Evolutionary conservation across 2,888 invertebrate species (phyloP).

Genomic region (Dryococelus australis): DNA sequence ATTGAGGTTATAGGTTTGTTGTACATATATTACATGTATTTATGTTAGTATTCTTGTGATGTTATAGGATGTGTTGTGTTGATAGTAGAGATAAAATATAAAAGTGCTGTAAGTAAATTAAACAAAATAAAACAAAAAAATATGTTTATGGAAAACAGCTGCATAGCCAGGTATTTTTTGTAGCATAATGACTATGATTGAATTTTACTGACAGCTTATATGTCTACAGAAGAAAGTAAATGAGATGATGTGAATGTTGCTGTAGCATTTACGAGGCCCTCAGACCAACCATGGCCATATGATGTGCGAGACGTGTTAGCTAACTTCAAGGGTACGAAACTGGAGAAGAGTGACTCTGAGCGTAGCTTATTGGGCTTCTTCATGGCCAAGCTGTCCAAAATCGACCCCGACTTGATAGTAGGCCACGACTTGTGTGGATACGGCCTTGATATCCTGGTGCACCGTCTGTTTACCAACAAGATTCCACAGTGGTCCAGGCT

Average conservation of each 20-base stretch:
- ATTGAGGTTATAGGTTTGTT: too few relatives aligned
- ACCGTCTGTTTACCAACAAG: slow-evolving; percentile 74
- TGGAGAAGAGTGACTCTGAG: slow-evolving; percentile 85
- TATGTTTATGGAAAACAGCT: too few relatives aligned
- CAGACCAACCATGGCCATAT: slow-evolving; percentile 80
- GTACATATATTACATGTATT: too few relatives aligned
- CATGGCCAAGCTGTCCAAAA: slow-evolving; percentile 81
- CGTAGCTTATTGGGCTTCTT: slow-evolving; percentile 85
- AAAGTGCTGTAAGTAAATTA: too few relatives aligned
- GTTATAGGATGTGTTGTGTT: too few relatives aligned
- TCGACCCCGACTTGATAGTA: slow-evolving; percentile 94
- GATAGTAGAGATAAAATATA: too few relatives aligned
- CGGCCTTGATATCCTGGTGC: slow-evolving; percentile 89
- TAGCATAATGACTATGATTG: too few relatives aligned
- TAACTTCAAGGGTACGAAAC: slow-evolving; percentile 72
- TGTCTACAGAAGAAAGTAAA: too few relatives aligned
- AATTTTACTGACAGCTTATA: too few relatives aligned
- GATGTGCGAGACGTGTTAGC: slow-evolving; percentile 76
- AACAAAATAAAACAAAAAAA: too few relatives aligned
- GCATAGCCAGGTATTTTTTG: too few relatives aligned
- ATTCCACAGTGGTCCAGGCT: slow-evolving; percentile 91
- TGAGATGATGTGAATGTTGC: slow-evolving; percentile 45
- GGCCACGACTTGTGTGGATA: slow-evolving; percentile 93
- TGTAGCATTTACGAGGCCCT: slow-evolving; percentile 83
- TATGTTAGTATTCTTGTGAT: too few relatives aligned